phyloP scores from a whole-genome alignment of 2,113 vertebrate species.

The Murina feae region DNA sequence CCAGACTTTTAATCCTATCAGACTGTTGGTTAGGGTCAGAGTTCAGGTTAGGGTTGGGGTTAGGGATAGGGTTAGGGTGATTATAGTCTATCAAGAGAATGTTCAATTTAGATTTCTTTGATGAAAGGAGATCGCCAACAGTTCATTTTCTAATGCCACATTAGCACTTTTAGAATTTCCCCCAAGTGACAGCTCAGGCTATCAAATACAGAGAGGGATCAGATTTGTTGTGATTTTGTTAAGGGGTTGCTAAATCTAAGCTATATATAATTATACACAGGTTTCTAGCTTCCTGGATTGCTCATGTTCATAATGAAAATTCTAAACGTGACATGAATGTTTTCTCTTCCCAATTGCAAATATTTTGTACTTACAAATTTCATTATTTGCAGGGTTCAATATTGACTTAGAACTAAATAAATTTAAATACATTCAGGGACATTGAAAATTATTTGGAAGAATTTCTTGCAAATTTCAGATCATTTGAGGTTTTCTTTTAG shows the following conservation, averaged over 20 bases:
- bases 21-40: background rate
- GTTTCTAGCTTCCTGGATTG: conserved; percentile 22
- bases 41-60: background rate
- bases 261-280: background rate
- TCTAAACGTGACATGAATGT: background rate
- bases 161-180: background rate
- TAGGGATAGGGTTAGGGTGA: background rate
- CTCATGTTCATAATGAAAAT: background rate
- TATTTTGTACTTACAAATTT: background rate
- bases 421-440: background rate
- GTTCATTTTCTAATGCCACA: background rate
- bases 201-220: background rate
- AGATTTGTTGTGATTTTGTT: background rate
- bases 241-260: conserved; percentile 11
- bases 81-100: background rate
- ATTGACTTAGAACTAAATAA: background rate
- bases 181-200: background rate
- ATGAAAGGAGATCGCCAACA: background rate
- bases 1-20: background rate
- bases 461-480: background rate
- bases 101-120: conserved; percentile 47
- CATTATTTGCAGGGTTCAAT: background rate
- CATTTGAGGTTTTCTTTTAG: background rate
- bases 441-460: background rate
- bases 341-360: background rate